Percentiles rank a stretch among this genome's conserved stretches.
phyloP scores from a whole-genome alignment of 2,113 vertebrate species.

The Vidua chalybeata region DNA sequence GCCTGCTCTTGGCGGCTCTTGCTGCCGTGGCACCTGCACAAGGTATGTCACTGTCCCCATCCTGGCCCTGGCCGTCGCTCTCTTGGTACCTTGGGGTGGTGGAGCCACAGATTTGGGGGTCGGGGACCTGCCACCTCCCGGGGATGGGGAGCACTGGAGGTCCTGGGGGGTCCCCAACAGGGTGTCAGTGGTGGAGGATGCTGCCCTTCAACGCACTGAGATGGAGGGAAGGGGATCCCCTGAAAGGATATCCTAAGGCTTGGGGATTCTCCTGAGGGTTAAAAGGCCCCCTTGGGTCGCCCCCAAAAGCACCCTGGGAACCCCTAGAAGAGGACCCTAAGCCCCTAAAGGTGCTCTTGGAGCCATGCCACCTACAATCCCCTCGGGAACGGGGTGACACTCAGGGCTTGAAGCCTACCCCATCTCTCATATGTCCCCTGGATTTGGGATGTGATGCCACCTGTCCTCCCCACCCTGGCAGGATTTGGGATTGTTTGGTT shows the following conservation, averaged over 20 bases:
- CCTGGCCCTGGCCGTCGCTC: not conserved
- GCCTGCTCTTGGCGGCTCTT: not conserved
- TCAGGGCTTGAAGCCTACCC: not conserved
- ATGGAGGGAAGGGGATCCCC: not conserved
- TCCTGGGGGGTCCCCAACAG: too few relatives aligned
- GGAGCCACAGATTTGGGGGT: not conserved
- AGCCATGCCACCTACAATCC: accelerated
- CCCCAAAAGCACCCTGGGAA: not conserved
- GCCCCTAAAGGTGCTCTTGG: accelerated
- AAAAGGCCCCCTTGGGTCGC: too few relatives aligned
- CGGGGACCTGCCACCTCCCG: accelerated
- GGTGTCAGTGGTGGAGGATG: not conserved
- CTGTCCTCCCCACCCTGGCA: not conserved
- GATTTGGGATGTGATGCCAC: accelerated
- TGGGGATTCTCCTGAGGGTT: not conserved
- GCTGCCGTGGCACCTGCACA: not conserved
- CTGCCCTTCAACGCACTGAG: not conserved
- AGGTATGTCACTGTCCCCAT: not conserved
- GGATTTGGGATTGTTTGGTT: not conserved
- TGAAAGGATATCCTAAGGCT: not conserved
- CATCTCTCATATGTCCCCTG: accelerated
- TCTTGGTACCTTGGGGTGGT: accelerated
- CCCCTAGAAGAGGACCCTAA: not conserved
- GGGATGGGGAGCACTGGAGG: not conserved
- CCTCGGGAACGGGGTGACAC: accelerated